These are phyloP conservation scores for Agelastica alni DNA, from an alignment of 2,888 invertebrate genomes.

Conservation along the genomic window DNA sequence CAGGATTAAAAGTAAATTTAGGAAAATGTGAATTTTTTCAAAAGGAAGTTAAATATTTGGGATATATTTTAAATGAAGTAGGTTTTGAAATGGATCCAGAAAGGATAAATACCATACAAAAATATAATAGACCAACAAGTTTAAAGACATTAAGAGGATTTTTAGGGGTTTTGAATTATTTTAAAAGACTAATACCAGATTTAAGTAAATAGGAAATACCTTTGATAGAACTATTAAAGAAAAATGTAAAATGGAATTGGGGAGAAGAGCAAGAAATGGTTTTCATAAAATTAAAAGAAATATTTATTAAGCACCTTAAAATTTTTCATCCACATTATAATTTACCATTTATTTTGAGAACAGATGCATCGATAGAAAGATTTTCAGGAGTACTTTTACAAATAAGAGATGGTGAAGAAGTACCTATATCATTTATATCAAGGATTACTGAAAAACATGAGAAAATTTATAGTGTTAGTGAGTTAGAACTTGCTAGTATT, in stretches of 20 bases:
- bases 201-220: constrained; percentile 7
- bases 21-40: no score
- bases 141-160: no score
- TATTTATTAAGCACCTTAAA: constrained; percentile 8
- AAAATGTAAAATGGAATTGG: constrained; percentile 14
- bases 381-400: constrained; percentile 7
- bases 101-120: constrained; percentile 36
- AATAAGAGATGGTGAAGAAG: constrained; percentile 6
- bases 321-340: no score
- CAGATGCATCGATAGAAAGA: constrained; percentile 1
- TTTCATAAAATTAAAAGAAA: no score
- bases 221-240: constrained; percentile 12
- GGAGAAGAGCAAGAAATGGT: constrained; percentile 8
- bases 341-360: no score
- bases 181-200: constrained; percentile 13
- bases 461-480: constrained; percentile 4
- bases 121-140: constrained; percentile 35
- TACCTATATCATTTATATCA: constrained; percentile 3
- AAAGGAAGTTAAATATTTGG: constrained; percentile 40
- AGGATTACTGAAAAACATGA: constrained; percentile 7
- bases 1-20: no score
- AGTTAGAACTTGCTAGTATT: no score
- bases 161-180: constrained; percentile 29
- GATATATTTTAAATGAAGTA: constrained; percentile 32
- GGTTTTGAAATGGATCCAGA: constrained; percentile 38